These are phyloP conservation scores for Rhinella marina DNA, from an alignment of 2,797 vertebrate species.

Conservation along the genomic window DNA sequence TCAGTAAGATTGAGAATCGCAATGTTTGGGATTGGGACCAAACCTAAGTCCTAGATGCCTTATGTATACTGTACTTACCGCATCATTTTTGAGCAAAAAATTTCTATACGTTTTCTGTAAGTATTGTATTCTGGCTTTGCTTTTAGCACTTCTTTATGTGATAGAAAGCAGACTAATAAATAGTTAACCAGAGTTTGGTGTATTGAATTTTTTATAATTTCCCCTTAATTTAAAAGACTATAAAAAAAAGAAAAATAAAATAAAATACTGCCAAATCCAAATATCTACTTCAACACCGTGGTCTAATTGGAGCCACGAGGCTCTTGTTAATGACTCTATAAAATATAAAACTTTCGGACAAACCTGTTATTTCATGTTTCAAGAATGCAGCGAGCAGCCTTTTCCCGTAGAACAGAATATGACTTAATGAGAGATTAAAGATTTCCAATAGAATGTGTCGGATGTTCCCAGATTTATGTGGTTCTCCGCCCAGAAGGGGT, in stretches of 20 bases:
- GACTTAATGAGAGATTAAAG: conserved; percentile 58
- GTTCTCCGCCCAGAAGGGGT: conserved; percentile 45
- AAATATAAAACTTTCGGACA: conserved; percentile 61
- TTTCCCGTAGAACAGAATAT: conserved; percentile 58
- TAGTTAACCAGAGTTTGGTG: conserved; percentile 36
- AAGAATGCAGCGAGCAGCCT: conserved; percentile 58
- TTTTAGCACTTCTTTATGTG: neutral
- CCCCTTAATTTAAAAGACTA: conserved; percentile 46
- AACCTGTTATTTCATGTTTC: conserved; percentile 62
- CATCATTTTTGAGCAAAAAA: no score
- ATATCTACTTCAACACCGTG: conserved; percentile 51
- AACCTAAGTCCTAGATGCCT: neutral
- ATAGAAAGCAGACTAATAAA: conserved; percentile 10
- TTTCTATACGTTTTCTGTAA: neutral
- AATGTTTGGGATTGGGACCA: neutral
- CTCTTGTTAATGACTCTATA: conserved; percentile 60
- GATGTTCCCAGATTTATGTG: conserved; percentile 58
- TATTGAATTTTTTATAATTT: conserved; percentile 35
- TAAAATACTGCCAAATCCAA: conserved; percentile 40
- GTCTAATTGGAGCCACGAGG: conserved; percentile 63
- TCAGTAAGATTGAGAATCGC: neutral
- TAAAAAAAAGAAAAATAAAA: conserved; percentile 33
- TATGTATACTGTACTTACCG: no score
- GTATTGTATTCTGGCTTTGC: neutral
- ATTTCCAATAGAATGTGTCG: conserved; percentile 59